Conservation (phyloP, 2,888 invertebrate species). For the Tetragnatha montana region DNA sequence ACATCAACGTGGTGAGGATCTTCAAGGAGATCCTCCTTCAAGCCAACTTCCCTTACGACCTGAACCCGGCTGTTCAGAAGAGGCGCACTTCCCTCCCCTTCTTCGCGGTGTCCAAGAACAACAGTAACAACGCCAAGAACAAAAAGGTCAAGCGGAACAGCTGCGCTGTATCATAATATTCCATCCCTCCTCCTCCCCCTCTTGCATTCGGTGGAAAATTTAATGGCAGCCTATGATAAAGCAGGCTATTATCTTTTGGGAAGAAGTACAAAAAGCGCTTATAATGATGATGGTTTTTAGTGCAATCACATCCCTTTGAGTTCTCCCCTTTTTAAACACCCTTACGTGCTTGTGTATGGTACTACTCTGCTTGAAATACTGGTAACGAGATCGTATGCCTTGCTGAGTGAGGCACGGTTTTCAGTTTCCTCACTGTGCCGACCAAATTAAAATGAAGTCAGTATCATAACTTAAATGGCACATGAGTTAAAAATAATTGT, state of each 20-base stretch:
- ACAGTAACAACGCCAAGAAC: slow-evolving; percentile 40
- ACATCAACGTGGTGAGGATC: slow-evolving; percentile 57
- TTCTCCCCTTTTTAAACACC: too few relatives aligned
- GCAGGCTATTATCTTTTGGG: slow-evolving; percentile 35
- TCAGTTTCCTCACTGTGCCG: too few relatives aligned
- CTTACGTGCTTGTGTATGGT: too few relatives aligned
- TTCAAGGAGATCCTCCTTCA: slow-evolving; percentile 69
- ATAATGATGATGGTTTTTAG: too few relatives aligned
- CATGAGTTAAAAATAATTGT: too few relatives aligned
- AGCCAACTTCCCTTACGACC: slow-evolving; percentile 70
- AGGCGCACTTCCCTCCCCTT: slow-evolving; percentile 71
- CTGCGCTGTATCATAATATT: slow-evolving; percentile 71
- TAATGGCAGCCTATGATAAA: slow-evolving; percentile 53
- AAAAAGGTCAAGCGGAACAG: slow-evolving; percentile 70
- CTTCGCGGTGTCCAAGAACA: slow-evolving; percentile 56
- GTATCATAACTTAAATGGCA: too few relatives aligned
- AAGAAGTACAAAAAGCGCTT: slow-evolving; percentile 37
- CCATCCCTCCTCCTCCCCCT: background rate
- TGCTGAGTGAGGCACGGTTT: too few relatives aligned
- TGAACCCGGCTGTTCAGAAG: slow-evolving; percentile 63
- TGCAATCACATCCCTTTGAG: too few relatives aligned
- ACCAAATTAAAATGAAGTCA: too few relatives aligned
- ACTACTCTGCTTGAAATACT: too few relatives aligned
- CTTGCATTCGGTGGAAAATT: background rate
- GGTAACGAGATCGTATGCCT: too few relatives aligned